Evolutionary conservation across 2,888 invertebrate species (phyloP), one percentile per base, ranked within the genome.

Genomic region (Cordylochernes scorpioides): DNA sequence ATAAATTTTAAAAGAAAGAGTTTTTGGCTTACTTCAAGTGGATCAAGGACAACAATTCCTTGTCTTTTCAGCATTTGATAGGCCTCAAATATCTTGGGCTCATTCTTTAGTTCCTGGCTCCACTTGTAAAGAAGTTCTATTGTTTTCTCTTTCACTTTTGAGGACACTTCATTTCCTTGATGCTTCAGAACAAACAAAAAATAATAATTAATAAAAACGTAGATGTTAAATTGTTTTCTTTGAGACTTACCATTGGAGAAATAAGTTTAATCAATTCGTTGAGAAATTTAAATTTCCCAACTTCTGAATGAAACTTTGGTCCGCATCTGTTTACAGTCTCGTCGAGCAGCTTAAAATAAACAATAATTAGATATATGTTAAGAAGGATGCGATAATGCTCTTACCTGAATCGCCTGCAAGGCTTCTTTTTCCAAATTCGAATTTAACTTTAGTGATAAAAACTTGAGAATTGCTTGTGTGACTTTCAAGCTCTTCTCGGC

Each of bases 181-280:
- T 86, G 86, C 57, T 58, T 41, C 14, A 45, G 39, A 17, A 25
- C 25, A 8, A 16, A 27, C 7, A n/a, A 10, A 13, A 27, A 9
- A 17, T 27, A n/a, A n/a, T 25, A 13, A 25, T 12, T 13, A 5
- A 4, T 15, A 3, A 4, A 10, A 4, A 24, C 21, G n/a, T 19
- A 19, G 9, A 19, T 9, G n/a, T 19, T 19, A 25, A 24, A 28
- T 29, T 14, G n/a, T n/a, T 7, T 15, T 7, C 24, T 14, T 21
- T 16, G 18, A 29, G 15, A 7, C 41, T 38, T 42, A 55, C 57
- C 47, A 88, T 88, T 12, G 86, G 86, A 0, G 88, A 88, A 2
- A 94, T 77, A 21, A 94, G 58, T 47, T 84, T 77, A 42, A 91
- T 88, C 58, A 94, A 66, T 58, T 91, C 84, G 57, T 97, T 97